Conservation (phyloP, 2,888 invertebrate genomes). For the Amphipoea oculea region DNA sequence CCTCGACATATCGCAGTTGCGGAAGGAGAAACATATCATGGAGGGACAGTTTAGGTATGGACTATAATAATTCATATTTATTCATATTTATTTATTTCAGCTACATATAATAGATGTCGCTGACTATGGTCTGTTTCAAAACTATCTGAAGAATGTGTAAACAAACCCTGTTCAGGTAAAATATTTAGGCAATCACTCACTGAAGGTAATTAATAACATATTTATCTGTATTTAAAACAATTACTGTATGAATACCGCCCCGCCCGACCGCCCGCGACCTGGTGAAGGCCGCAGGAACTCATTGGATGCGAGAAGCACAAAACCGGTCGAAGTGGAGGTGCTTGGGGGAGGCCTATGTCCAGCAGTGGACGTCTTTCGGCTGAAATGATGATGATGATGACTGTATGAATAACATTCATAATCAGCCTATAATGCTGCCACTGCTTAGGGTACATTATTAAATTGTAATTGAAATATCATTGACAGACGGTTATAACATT, state of each 20-base stretch:
- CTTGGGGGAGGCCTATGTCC: no score
- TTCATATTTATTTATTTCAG: neutral
- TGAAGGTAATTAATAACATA: neutral
- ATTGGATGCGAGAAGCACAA: no score
- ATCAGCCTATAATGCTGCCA: no score
- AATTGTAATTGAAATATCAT: neutral
- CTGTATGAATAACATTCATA: neutral
- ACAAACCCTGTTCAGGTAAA: neutral
- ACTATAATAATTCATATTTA: no score
- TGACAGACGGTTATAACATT: neutral
- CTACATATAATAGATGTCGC: no score
- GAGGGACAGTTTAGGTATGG: conserved; percentile 86
- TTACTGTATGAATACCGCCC: neutral
- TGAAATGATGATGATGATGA: no score
- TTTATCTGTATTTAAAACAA: neutral
- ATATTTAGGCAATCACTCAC: neutral
- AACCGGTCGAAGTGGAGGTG: no score
- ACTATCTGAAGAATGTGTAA: neutral
- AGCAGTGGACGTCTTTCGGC: no score
- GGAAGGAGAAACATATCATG: conserved; percentile 93
- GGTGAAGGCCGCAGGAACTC: no score
- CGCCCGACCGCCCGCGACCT: no score
- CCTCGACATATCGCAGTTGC: conserved; percentile 93
- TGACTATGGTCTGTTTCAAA: neutral
- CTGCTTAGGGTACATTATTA: neutral